These are phyloP conservation scores for Pachymerium ferrugineum DNA, from an alignment of 2,888 invertebrate genomes.

Conservation along the genomic window DNA sequence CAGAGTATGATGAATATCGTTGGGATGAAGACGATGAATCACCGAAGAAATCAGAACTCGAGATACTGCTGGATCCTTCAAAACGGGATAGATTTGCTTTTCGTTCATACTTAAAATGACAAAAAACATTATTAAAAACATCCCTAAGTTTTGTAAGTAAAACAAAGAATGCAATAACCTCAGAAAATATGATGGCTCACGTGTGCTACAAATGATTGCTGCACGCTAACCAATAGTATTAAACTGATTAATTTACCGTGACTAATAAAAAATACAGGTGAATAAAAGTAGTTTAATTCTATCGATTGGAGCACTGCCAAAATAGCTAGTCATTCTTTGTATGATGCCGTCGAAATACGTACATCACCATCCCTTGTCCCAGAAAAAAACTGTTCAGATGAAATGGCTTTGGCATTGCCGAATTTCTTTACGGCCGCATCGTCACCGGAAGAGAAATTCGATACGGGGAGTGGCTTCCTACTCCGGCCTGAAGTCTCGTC, in stretches of 20 bases:
- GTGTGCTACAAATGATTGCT: no score
- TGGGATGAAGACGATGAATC: constrained; percentile 45
- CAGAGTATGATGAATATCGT: constrained; percentile 39
- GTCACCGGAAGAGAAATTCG: constrained; percentile 48
- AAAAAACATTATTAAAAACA: constrained; percentile 5
- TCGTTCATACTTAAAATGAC: constrained; percentile 51
- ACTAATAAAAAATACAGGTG: not conserved
- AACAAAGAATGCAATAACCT: no score
- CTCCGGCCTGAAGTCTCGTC: constrained; percentile 38
- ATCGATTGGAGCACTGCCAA: not conserved
- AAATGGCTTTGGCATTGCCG: constrained; percentile 94
- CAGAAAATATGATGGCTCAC: no score
- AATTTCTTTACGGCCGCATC: constrained; percentile 91
- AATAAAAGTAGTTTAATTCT: not conserved
- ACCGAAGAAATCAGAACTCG: constrained; percentile 92
- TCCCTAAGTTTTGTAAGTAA: no score
- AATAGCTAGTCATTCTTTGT: not conserved
- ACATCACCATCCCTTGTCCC: constrained; percentile 59
- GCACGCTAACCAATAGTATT: not conserved
- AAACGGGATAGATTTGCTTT: constrained; percentile 64
- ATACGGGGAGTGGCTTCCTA: constrained; percentile 33
- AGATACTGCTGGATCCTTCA: constrained; percentile 90
- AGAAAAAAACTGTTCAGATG: constrained; percentile 93
- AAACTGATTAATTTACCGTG: no score
- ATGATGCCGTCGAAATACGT: no score